phyloP scores from a whole-genome alignment of 2,113 vertebrate genomes.

The Eupsittula cactorum region DNA sequence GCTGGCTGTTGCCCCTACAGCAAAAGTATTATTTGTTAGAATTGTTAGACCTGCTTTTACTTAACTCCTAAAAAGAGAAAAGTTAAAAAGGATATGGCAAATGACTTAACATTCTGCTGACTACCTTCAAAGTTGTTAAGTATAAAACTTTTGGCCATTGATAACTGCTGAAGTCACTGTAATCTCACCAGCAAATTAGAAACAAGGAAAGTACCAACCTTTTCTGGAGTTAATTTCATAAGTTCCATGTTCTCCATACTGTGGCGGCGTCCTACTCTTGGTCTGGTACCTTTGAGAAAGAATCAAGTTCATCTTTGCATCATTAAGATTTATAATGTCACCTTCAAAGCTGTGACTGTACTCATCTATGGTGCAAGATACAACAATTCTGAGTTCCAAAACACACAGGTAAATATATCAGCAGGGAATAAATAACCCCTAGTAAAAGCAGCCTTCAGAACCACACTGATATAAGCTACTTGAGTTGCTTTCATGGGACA shows the following conservation, averaged over 20 bases:
- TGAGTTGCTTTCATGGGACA: not conserved
- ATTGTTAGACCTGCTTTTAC: not conserved
- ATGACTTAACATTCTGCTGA: not conserved
- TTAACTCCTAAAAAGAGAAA: not conserved
- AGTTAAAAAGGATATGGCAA: not conserved
- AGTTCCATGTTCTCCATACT: constrained; percentile 99
- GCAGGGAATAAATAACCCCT: not conserved
- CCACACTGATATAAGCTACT: not conserved
- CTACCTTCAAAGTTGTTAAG: not conserved
- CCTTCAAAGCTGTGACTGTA: not conserved
- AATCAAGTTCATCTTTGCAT: not conserved
- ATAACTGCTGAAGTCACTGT: not conserved
- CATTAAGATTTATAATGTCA: not conserved
- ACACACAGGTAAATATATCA: not conserved
- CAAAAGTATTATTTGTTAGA: not conserved
- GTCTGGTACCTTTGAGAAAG: constrained; percentile 79
- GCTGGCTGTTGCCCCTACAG: not conserved
- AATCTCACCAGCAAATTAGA: not conserved
- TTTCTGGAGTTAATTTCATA: constrained; percentile 95
- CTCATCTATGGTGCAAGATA: not conserved
- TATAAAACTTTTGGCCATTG: not conserved
- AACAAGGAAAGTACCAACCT: constrained; percentile 74
- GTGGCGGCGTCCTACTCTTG: constrained; percentile 84
- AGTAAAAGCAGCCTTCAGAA: not conserved
- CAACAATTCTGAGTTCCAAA: not conserved